Percentiles rank a stretch among this genome's conserved stretches.
Conservation (phyloP, 2,888 invertebrate species). For the Synergus umbraculus region DNA sequence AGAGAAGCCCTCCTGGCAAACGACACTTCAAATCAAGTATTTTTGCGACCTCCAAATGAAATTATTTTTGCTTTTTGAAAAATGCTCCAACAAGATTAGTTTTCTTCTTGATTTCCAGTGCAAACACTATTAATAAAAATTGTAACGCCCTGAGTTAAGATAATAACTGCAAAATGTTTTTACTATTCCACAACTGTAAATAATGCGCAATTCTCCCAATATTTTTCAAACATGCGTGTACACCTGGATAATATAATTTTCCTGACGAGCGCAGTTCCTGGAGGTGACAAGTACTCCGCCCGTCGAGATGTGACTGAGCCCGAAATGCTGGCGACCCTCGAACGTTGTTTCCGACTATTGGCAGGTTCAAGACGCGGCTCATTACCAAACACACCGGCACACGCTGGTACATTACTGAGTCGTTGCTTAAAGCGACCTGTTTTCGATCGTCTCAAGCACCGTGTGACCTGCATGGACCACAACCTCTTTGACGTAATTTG, state of each 20-base stretch:
- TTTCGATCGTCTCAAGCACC: conserved; percentile 86
- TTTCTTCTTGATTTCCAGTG: no score
- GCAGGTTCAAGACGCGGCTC: conserved; percentile 76
- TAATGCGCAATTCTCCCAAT: neutral
- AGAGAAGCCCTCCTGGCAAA: no score
- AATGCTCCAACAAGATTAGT: no score
- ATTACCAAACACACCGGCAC: conserved; percentile 80
- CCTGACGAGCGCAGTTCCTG: conserved; percentile 81
- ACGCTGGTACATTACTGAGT: conserved; percentile 81
- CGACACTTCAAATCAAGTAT: no score
- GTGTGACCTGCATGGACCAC: conserved; percentile 90
- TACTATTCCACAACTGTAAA: neutral
- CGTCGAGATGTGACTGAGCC: conserved; percentile 85
- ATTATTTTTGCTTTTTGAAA: no score
- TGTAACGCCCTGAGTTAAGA: no score
- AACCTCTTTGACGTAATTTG: conserved; percentile 93
- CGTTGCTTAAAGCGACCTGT: conserved; percentile 86
- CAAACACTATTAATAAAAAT: no score
- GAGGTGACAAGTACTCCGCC: conserved; percentile 85
- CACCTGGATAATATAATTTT: conserved; percentile 46
- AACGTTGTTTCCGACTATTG: conserved; percentile 86
- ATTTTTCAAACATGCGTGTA: neutral
- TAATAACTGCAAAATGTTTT: no score
- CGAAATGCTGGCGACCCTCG: conserved; percentile 85
- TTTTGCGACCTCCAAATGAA: no score